Base-by-base conservation (phyloP, 2,113 vertebrate genomes). In the Brienomyrus longianalis region DNA sequence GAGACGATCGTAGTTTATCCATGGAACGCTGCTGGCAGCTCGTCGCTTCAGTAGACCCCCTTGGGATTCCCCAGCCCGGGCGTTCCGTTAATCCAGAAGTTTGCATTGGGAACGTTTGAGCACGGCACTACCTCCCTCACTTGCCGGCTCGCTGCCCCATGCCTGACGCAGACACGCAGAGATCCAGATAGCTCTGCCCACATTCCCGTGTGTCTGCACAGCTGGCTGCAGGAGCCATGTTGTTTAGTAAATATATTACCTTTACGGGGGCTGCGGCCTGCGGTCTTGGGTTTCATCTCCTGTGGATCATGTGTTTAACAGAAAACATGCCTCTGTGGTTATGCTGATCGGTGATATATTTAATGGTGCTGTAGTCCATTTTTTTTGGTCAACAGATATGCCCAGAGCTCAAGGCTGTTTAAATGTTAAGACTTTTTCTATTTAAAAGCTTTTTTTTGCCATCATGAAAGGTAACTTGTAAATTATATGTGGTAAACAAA, bases 201-300 rank as follows among this genome's bases (percentile, higher is more conserved):
- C 48, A 48, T 54, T 84, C 27, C 51, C 45, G 13, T 9, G 45
- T 35, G 84, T 77, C 11, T 48, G 35, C 59, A 5, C 13, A 87
- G 85, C 47, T 3, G 62, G 59, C 56, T 7, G n/a, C 86, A 54
- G 94, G 93, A 93, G 88, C 91, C 70, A 90, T 88, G 91, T 21
- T 92, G 92, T 89, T 90, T 48, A 92, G 91, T 91, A 91, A 93
- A 94, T 91, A 89, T 93, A 94, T 92, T 91, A 94, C 94, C 93
- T 93, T 93, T 94, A 89, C 92, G 93, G 94, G 94, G 93, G 92
- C 93, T 93, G 93, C 92, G 91, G 92, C 91, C 83, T 91, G 93
- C 91, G 83, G 90, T 87, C 83, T 92, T 6, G 90, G 94, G 95
- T 94, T 95, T 94, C 95, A 95, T 95, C 95, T 95, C 95, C 95